phyloP scores from a whole-genome alignment of 2,113 vertebrate genomes.

The Eupsittula cactorum region DNA sequence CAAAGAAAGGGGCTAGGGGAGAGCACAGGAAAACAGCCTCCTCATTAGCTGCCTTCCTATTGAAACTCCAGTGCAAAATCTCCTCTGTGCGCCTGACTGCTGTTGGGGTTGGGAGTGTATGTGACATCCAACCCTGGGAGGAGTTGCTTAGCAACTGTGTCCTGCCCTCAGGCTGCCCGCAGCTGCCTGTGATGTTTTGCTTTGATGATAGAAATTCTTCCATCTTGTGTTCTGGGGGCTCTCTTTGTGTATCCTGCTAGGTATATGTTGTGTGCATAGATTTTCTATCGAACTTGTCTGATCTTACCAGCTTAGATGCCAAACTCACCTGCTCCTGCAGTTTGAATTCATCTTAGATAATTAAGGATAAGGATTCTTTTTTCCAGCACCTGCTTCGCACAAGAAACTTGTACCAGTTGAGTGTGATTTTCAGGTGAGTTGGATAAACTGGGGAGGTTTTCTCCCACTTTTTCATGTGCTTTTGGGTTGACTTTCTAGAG shows the following conservation, averaged over 20 bases:
- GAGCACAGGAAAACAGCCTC: not conserved
- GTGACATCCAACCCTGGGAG: conserved; percentile 47
- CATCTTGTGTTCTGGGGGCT: conserved; percentile 56
- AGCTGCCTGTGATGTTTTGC: conserved; percentile 57
- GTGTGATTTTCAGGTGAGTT: not conserved
- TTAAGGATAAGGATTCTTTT: conserved; percentile 11
- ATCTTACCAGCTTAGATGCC: conserved; percentile 43
- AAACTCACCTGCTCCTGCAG: conserved; percentile 12
- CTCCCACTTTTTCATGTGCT: not conserved
- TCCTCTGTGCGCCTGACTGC: not conserved
- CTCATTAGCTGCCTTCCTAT: not conserved
- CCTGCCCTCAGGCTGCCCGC: conserved; percentile 64
- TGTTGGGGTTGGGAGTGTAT: conserved; percentile 14
- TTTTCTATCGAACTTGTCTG: conserved; percentile 52
- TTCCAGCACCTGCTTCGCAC: not conserved
- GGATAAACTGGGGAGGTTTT: not conserved
- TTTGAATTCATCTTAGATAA: conserved; percentile 39
- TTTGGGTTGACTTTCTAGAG: not conserved
- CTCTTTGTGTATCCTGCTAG: conserved; percentile 42
- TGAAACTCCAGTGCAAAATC: not conserved
- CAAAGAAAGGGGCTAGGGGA: not conserved
- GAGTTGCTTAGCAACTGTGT: conserved; percentile 71
- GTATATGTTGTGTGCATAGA: conserved; percentile 40
- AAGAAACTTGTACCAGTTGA: not conserved
- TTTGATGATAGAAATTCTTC: conserved; percentile 69